A percentile compares a stretch with the other conserved stretches of the same genome.
Conservation (phyloP, 2,888 invertebrate genomes). For the Dysmachus trigonus region DNA sequence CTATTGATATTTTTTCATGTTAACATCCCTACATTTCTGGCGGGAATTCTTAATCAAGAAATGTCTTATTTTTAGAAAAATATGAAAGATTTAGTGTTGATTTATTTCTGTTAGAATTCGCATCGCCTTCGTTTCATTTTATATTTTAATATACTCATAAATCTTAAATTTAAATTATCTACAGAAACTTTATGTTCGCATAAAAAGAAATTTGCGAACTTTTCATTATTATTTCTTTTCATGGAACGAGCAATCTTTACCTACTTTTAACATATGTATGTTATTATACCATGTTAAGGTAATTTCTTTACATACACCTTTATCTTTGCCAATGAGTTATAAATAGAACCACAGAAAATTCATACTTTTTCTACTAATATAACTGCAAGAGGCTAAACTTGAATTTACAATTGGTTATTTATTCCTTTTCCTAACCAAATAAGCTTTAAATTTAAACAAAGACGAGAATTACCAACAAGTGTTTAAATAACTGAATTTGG, state of each 20-base stretch:
- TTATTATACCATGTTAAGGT: no score
- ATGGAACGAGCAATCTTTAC: no score
- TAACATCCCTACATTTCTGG: no score
- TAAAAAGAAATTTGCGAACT: neutral
- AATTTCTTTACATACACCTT: neutral
- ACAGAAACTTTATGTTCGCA: neutral
- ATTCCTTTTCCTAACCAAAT: neutral
- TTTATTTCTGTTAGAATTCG: no score
- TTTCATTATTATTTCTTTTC: no score
- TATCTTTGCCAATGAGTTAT: neutral
- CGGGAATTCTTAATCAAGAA: no score
- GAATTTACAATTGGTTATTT: neutral
- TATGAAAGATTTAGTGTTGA: no score
- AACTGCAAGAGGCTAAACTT: neutral
- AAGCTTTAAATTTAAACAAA: neutral
- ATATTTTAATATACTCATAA: neutral
- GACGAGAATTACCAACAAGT: neutral
- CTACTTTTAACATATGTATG: no score
- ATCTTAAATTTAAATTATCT: neutral
- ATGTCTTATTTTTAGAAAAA: no score
- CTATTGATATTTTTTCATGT: no score
- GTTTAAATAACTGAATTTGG: neutral
- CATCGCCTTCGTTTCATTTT: no score
- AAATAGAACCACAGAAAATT: neutral
- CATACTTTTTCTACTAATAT: neutral